Conservation (phyloP, 1,140 invertebrate species). For the Pseudomyrmex gracilis region DNA sequence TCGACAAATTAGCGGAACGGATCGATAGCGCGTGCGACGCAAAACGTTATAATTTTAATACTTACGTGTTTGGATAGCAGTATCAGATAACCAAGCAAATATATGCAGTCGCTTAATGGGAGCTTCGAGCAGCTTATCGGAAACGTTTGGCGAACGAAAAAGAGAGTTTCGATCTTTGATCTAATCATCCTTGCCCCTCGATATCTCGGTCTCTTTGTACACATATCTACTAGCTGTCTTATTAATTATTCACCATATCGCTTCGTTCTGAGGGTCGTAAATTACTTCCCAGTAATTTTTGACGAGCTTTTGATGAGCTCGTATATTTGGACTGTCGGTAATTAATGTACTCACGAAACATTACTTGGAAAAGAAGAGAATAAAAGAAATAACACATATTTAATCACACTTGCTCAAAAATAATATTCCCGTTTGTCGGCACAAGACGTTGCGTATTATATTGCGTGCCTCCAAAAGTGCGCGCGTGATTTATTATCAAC, state of each 20-base stretch:
- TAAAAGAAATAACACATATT: too few relatives aligned
- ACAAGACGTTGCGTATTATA: background rate
- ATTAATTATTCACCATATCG: background rate
- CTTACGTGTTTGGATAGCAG: background rate
- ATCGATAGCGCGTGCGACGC: too few relatives aligned
- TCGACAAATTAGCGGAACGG: too few relatives aligned
- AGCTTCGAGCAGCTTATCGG: background rate
- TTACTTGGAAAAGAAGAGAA: too few relatives aligned
- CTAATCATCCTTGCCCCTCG: background rate
- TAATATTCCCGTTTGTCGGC: constrained; percentile 3
- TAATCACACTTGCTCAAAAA: background rate
- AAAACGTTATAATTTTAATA: too few relatives aligned
- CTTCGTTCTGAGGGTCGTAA: background rate
- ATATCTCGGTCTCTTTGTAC: constrained; percentile 4
- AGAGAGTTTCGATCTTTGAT: background rate
- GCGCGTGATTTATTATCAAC: constrained; percentile 51
- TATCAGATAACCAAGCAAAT: background rate
- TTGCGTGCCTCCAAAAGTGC: background rate
- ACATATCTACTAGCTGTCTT: constrained; percentile 1
- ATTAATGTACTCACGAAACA: background rate
- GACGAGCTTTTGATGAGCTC: too few relatives aligned
- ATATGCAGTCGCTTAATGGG: background rate
- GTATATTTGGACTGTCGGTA: background rate
- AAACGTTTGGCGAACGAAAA: constrained; percentile 13
- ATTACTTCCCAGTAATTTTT: too few relatives aligned